Evolutionary conservation across 2,797 vertebrate species (phyloP), one percentile per base, ranked within the genome.

Genomic region (Ptychobarbus kaznakovi): DNA sequence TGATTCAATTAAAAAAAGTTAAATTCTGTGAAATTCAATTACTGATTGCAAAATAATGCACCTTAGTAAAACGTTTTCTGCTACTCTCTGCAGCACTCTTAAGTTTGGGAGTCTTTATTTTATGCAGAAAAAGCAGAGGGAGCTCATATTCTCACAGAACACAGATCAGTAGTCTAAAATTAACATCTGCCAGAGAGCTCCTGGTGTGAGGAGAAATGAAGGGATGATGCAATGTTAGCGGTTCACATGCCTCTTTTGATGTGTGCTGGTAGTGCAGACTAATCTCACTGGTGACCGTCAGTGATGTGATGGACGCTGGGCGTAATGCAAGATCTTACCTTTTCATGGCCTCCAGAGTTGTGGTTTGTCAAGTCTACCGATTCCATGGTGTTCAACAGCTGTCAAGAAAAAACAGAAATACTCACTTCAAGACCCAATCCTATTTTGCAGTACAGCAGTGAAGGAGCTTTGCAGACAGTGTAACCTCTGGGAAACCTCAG

Each of bases 301-400:
- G 22, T 42, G 25, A 49, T 15, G 1, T 53, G 35, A 86, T 65
- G 44, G 10, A 53, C 10, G 8, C 42, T 10, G 42, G 12, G 53
- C n/a, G 0, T 53, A 13, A 16, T 25, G 5, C 35, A 65, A 4
- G 6, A 66, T 35, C 73, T 69, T 88, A 92, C 91, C 89, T 89
- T 91, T 74, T 89, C 89, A 25, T 86, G 69, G 13, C 46, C 35
- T n/a, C 89, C 91, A 51, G 72, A 76, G 65, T 66, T 86, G 80
- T 87, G 84, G 58, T 86, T 89, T 65, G 46, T 84, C 66, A 83
- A 86, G 51, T 92, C 88, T 51, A 79, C 69, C 1, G 83, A 79
- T 70, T 90, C 91, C 83, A 87, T 80, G 51, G 82, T 82, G 44
- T 77, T 91, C 63, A 90, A 65, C 86, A 91, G 80, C 91, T 92